Base-by-base conservation (phyloP, 1,140 invertebrate species). In the Zaprionus ornatus region DNA sequence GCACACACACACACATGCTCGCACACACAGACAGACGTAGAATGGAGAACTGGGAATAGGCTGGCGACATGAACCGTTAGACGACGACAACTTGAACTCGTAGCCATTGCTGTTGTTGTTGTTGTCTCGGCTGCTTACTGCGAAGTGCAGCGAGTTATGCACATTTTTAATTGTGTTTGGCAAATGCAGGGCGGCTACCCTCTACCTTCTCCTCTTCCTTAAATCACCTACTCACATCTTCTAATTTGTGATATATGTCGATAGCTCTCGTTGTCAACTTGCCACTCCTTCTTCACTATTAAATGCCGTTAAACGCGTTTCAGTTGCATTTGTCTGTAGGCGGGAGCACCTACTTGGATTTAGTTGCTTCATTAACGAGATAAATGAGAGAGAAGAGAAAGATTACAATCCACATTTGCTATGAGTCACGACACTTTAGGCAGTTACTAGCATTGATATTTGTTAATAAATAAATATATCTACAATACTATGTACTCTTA, bases 101-200 rank as follows among this genome's bases (percentile, higher is more conserved):
- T 68, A 62, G 77, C 32, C 65, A 17, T 45, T 45, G 63, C 32
- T 35, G 57, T 37, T 48, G 60, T 37, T 15, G 65, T 55, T 25
- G 42, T 57, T 69, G 65, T 60, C 79, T 70, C 62, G 57, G 57
- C 29, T 23, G 74, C 73, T 40, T 50, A 59, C 61, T 77, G 73
- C 64, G 50, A 60, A 50, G 45, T 50, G 45, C 57, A 74, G 57
- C 84, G 67, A 87, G 80, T 80, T 87, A 83, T 87, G 80, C 84
- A 87, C 83, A 88, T 88, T 87, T 88, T 88, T 88, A 87, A 87
- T 87, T 87, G 83, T 83, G 83, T 87, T 87, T 80, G 83, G 73
- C 77, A 87, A 80, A 88, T 79, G 83, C 79, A 83, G 79, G 76
- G 74, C 74, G 37, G 52, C 66, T 52, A 52, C 60, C 37, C 37